phyloP scores from a whole-genome alignment of 64 coral and sea anemone genomes.

The Montipora cactus region DNA sequence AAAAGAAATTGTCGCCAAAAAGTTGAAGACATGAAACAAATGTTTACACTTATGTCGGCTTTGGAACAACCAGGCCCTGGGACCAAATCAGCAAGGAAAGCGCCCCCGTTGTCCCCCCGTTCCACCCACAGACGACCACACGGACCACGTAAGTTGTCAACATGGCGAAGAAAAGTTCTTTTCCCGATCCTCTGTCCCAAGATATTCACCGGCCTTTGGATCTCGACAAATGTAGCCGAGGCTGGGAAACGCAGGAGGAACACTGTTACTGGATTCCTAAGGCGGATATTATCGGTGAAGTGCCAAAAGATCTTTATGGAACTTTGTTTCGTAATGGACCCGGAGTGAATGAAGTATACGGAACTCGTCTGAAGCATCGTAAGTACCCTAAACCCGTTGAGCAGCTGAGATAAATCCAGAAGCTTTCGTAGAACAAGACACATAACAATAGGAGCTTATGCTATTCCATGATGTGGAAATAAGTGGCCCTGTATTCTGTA shows the following conservation, averaged over 20 bases:
- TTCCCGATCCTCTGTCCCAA: not conserved
- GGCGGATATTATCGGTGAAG: constrained; percentile 81
- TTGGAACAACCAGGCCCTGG: too few relatives aligned
- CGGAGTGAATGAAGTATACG: constrained; percentile 81
- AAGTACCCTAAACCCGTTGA: constrained; percentile 16
- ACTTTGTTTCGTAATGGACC: constrained; percentile 93
- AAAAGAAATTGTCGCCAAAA: too few relatives aligned
- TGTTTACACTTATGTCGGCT: too few relatives aligned
- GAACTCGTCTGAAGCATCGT: constrained; percentile 81
- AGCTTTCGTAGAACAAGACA: too few relatives aligned
- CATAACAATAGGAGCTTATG: too few relatives aligned
- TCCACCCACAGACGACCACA: too few relatives aligned
- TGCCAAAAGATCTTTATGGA: constrained; percentile 83
- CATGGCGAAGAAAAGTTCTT: not conserved
- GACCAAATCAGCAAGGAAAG: too few relatives aligned
- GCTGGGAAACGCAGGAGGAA: constrained; percentile 90
- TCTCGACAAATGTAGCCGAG: constrained; percentile 60
- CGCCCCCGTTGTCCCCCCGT: not conserved
- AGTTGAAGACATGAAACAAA: too few relatives aligned
- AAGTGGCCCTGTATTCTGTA: too few relatives aligned
- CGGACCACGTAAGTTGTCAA: not conserved
- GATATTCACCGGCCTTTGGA: constrained; percentile 63
- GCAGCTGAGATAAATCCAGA: too few relatives aligned
- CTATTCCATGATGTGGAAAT: too few relatives aligned
- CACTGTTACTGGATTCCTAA: constrained; percentile 75